phyloP scores from a whole-genome alignment of 2,113 vertebrate genomes.

The Oreochromis aureus region DNA sequence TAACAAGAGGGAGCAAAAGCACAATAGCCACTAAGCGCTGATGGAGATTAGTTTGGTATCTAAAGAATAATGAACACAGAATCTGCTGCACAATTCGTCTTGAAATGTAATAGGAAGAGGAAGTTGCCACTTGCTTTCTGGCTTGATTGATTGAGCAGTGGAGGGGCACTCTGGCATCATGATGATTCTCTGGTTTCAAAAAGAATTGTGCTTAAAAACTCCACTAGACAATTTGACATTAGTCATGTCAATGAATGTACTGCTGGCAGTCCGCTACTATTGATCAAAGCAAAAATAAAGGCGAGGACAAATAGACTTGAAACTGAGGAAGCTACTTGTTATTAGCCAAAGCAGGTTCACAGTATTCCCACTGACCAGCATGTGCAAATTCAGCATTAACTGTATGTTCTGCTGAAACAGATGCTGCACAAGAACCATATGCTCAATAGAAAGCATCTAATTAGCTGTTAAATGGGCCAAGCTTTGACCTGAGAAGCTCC shows the following conservation, averaged over 20 bases:
- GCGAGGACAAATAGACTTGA: not conserved
- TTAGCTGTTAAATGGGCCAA: conserved; percentile 62
- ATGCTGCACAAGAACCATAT: conserved; percentile 45
- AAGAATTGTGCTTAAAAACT: conserved; percentile 28
- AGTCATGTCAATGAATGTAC: conserved; percentile 5
- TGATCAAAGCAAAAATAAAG: conserved; percentile 24
- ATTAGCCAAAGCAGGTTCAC: not conserved
- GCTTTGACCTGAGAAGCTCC: conserved; percentile 43
- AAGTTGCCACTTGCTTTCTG: not conserved
- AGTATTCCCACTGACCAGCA: conserved; percentile 5
- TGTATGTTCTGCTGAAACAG: conserved; percentile 36
- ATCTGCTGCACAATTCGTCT: conserved; percentile 9
- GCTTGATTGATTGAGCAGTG: conserved; percentile 4
- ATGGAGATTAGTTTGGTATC: not conserved
- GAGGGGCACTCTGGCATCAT: not conserved
- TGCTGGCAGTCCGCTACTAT: not conserved
- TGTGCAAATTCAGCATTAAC: conserved; percentile 34
- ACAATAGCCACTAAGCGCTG: not conserved
- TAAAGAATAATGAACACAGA: conserved; percentile 22
- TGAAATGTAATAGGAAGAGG: conserved; percentile 19
- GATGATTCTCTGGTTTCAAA: conserved; percentile 10
- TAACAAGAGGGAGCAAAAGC: not conserved
- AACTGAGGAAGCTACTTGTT: not conserved
- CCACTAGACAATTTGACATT: conserved; percentile 16
- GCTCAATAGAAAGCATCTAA: conserved; percentile 60